Base-by-base conservation (phyloP, 2,888 invertebrate genomes). In the Beris chalybata region DNA sequence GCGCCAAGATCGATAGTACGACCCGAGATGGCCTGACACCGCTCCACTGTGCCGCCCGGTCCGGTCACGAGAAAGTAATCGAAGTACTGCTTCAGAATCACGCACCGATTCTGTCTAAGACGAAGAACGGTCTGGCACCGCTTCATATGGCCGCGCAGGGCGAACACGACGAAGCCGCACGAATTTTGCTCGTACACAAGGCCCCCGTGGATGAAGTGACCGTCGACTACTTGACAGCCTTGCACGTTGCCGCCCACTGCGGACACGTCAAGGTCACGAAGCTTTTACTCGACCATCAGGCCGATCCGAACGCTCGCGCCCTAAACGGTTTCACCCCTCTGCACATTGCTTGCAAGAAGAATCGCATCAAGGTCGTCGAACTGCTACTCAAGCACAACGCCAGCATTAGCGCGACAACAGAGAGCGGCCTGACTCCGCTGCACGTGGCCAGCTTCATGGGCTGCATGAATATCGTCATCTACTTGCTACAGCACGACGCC, bases 381-480 rank as follows among this genome's bases (percentile, higher is more conserved):
- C 81, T 99, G 69, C 84, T 99, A 64, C 85, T 99, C 69, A 97
- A 97, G 81, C 94, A 97, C 81, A 95, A 95, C 67, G 97, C 97
- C 13, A 90, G 91, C 82, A 78, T 89, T 73, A 85, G 87, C 57
- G 86, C 89, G 5, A 89, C 89, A 0, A 89, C 89, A 0, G 89
- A 89, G 72, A 88, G 88, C 31, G 98, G 98, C 0, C 83, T 99
- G 72, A 97, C 97, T 3, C 97, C 97, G 0, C 85, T 99, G 31
- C 98, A 99, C 83, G 98, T 98, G 69, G 97, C 97, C 6, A 91
- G 96, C 73, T 98, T 99, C 84, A 98, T 99, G 97, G 98, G 98
- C 68, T 97, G 97, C 81, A 95, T 97, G 94, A 97, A 97, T 83
- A 97, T 99, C 76, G 97, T 97, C 71, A 91, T 98, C 75, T 96